These are phyloP conservation scores for Hirtodrosophila alboralis DNA, from an alignment of 2,888 invertebrate species.

Conservation along the genomic window DNA sequence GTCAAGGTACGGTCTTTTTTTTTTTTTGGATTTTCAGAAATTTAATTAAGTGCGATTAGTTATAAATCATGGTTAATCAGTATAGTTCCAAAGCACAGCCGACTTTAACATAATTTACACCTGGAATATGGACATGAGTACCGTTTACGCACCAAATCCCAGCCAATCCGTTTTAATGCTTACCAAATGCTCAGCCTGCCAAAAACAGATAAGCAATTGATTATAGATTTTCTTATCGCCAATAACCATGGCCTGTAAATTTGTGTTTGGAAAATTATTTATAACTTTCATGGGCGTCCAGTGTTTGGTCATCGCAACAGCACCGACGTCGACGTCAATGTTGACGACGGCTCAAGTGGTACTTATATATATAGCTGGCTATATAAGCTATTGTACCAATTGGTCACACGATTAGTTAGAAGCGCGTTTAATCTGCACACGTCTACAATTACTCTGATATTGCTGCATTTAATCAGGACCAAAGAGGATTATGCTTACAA, in stretches of 20 bases:
- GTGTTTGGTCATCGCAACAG: slow-evolving; percentile 22
- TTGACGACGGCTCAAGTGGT: slow-evolving; percentile 31
- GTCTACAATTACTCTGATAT: slow-evolving; percentile 7
- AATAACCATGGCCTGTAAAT: slow-evolving; percentile 26
- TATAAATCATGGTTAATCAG: slow-evolving; percentile 44
- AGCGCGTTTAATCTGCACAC: slow-evolving; percentile 30
- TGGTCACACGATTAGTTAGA: slow-evolving; percentile 46
- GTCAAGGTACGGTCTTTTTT: slow-evolving; percentile 17
- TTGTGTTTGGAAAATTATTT: slow-evolving; percentile 26
- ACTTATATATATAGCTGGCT: slow-evolving; percentile 21
- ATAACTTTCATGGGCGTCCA: slow-evolving; percentile 37
- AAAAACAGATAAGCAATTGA: slow-evolving; percentile 40
- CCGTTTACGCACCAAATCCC: slow-evolving; percentile 26
- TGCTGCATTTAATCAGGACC: not conserved
- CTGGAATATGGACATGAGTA: slow-evolving; percentile 3
- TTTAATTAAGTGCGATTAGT: slow-evolving; percentile 34
- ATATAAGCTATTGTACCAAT: slow-evolving; percentile 51
- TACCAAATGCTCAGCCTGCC: slow-evolving; percentile 3
- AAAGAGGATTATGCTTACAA: slow-evolving; percentile 1
- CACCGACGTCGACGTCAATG: slow-evolving; percentile 16
- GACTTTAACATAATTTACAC: slow-evolving; percentile 46
- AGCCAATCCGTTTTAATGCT: slow-evolving; percentile 25
- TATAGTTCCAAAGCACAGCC: slow-evolving; percentile 26
- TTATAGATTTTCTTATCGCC: slow-evolving; percentile 47
- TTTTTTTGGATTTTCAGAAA: slow-evolving; percentile 31